Base-by-base conservation (phyloP, 2,888 invertebrate genomes). In the Danaus chrysippus region DNA sequence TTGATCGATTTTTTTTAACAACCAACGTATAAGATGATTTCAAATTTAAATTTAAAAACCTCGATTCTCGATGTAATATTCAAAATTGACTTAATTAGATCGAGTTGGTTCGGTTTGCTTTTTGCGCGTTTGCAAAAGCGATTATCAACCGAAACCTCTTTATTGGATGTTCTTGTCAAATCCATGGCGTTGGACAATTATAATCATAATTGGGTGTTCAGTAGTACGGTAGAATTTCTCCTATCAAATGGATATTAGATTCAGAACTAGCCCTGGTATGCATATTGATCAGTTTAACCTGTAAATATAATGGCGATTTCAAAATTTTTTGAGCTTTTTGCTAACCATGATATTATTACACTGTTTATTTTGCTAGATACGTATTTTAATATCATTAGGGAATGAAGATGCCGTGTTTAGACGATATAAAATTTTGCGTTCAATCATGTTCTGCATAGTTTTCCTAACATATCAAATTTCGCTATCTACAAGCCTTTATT, bases 141-240 rank as follows among this genome's bases (percentile, higher is more conserved):
- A 72, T 73, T 71, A 70, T 70, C 66, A 68, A 71, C 67, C 68
- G 67, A 71, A 71, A 66, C 70, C 68, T 68, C 65, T 70, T 68
- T 68, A 55, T 65, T 69, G 76, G 76, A 78, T 76, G 74, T 73
- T 74, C 77, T 76, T 77, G 84, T 84, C 86, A 85, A 80, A 81
- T 76, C 76, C 83, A 84, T 78, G 75, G 75, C 77, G 70, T 75
- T 74, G 78, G 75, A 82, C 84, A 86, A 87, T 86, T 86, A 84
- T 86, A 86, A 86, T 83, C 78, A 81, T 84, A 87, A 87, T 87
- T 82, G 84, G 81, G 79, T 81, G 77, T 82, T 83, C 79, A 73
- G 79, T 69, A 68, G 71, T 66, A 64, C 58, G 46, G 17, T 11
- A 49, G 17, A 17, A 49, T 46, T 15, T 10, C 49, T 49, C 49